Conservation (phyloP, 2,888 invertebrate species). For the Cylindroiulus punctatus region DNA sequence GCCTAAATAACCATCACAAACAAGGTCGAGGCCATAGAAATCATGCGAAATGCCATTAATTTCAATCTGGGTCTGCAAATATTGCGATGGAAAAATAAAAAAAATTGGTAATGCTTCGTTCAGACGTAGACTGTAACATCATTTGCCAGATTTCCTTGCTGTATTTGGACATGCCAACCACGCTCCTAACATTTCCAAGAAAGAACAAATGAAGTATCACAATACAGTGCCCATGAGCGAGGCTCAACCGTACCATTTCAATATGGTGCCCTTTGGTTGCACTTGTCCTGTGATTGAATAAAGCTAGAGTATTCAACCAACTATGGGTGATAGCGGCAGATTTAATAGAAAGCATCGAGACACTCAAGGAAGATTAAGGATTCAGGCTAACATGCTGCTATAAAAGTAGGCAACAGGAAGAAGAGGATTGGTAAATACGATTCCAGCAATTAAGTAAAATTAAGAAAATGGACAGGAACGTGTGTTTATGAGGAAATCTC, state of each 20-base stretch:
- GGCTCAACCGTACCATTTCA: background rate
- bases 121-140: too few relatives aligned
- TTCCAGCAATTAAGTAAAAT: constrained; percentile 42
- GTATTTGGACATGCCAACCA: too few relatives aligned
- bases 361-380: constrained; percentile 34
- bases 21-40: too few relatives aligned
- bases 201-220: too few relatives aligned
- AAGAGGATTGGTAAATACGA: constrained; percentile 13
- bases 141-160: too few relatives aligned
- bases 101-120: too few relatives aligned
- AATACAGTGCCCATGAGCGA: background rate
- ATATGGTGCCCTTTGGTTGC: background rate
- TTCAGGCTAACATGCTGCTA: constrained; percentile 28
- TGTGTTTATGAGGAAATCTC: constrained; percentile 34
- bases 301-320: constrained; percentile 9
- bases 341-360: constrained; percentile 42
- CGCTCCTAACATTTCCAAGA: too few relatives aligned
- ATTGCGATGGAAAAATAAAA: too few relatives aligned
- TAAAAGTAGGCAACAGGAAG: constrained; percentile 31
- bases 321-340: background rate
- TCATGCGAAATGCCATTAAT: too few relatives aligned
- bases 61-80: too few relatives aligned
- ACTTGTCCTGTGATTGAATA: constrained; percentile 20
- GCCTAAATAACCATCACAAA: too few relatives aligned
- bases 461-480: constrained; percentile 42